Base-by-base conservation (phyloP, 1,140 invertebrate species). In the Hylaeus volcanicus region DNA sequence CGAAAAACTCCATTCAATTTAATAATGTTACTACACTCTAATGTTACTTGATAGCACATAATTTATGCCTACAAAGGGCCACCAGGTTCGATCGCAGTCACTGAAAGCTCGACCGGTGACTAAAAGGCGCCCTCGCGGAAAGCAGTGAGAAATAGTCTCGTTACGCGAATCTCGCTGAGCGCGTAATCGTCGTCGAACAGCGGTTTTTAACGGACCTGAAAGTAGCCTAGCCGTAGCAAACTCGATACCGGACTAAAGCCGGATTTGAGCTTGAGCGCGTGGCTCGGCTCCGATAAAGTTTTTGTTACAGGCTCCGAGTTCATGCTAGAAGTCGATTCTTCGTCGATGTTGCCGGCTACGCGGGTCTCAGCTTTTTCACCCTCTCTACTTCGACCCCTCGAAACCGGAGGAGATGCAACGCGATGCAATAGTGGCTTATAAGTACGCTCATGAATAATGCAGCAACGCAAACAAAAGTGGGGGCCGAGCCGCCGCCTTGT, bases 391-490 rank as follows among this genome's bases (percentile, higher is more conserved):
- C n/a, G 37, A 15, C 48, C 39, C 55, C 75, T 58, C 61, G 53
- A 58, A 66, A 64, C 45, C 66, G 39, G 43, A 73, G 75, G 55
- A 72, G 74, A 82, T 82, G 86, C 83, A 75, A 79, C 82, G 84
- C 87, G 81, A 83, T 83, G 89, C 86, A 87, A 91, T 91, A 89
- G 88, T 89, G 79, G 88, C 87, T 92, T 92, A 92, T 91, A 91
- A 90, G 91, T 88, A 89, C 83, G 82, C 83, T 92, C 90, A 91
- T 92, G 91, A 92, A 92, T 92, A 92, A 92, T 92, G 89, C 91
- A 92, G 70, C 53, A 82, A 76, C 37, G 86, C 82, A 89, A 89
- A 91, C 89, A 91, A 92, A 92, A 91, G 87, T 90, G 84, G 58
- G 73, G 60, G 43, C 15, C 37, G 73, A 51, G 79, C 77, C 37